phyloP scores from a whole-genome alignment of 1,140 invertebrate genomes.

The Mycetomoellerius zeteki region DNA sequence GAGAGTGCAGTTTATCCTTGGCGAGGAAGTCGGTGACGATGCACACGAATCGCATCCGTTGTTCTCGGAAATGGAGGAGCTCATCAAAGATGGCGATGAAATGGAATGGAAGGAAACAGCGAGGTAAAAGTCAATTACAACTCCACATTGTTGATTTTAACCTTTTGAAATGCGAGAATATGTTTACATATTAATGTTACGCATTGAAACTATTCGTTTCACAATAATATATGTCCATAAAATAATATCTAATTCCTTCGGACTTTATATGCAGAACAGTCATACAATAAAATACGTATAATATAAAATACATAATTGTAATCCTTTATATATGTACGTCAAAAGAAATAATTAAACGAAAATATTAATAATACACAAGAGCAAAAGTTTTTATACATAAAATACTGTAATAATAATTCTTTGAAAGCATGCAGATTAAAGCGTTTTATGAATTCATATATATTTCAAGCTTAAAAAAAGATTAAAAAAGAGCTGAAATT shows the following conservation, averaged over 20 bases:
- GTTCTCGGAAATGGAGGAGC: constrained; percentile 98
- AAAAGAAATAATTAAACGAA: not conserved
- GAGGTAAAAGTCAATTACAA: constrained; percentile 86
- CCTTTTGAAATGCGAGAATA: not conserved
- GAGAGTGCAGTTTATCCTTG: constrained; percentile 97
- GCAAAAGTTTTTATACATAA: not conserved
- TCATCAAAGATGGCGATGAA: constrained; percentile 94
- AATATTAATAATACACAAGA: not conserved
- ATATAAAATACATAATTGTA: not conserved
- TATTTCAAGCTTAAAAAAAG: not conserved
- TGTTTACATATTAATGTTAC: not conserved
- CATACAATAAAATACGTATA: not conserved
- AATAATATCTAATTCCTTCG: not conserved
- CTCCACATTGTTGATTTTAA: not conserved
- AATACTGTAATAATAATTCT: not conserved
- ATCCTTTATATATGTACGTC: not conserved
- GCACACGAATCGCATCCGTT: constrained; percentile 94
- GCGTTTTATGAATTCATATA: not conserved
- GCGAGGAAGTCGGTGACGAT: constrained; percentile 96
- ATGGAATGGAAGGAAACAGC: constrained; percentile 99
- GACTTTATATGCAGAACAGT: not conserved
- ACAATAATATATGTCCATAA: not conserved
- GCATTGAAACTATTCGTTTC: not conserved
- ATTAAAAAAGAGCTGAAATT: not conserved
- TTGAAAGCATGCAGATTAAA: not conserved